phyloP scores from a whole-genome alignment of 2,797 vertebrate species.

The Syngnathus rostellatus region DNA sequence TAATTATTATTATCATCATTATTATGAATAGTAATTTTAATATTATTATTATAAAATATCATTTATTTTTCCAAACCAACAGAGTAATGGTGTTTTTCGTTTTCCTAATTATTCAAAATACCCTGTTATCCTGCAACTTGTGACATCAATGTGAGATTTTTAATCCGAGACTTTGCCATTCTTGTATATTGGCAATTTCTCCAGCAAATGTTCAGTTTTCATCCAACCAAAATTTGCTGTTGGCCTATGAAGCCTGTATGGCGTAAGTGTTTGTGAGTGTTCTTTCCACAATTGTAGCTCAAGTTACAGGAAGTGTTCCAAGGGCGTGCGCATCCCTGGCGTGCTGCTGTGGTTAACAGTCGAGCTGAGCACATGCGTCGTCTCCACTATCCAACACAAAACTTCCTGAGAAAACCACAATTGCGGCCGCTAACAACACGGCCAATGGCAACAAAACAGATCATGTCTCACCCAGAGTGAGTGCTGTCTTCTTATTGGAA shows the following conservation, averaged over 20 bases:
- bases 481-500: constrained; percentile 1
- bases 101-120: no score
- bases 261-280: neutral
- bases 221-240: neutral
- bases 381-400: constrained; percentile 41
- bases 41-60: no score
- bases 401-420: constrained; percentile 48
- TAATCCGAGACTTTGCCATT: neutral
- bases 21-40: no score
- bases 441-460: constrained; percentile 24
- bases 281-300: constrained; percentile 5
- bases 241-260: neutral
- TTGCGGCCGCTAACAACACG: constrained; percentile 28
- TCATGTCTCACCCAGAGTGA: constrained; percentile 13
- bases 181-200: neutral
- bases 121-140: neutral
- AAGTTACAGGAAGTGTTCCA: constrained; percentile 30
- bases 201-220: neutral
- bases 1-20: no score
- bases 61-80: no score
- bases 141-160: neutral
- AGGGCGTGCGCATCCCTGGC: constrained; percentile 34
- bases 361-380: constrained; percentile 44
- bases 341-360: constrained; percentile 42
- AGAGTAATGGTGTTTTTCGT: no score